Percentiles rank a stretch among this genome's conserved stretches.
Conservation (phyloP, 1,140 invertebrate species). For the Achroia grisella region DNA sequence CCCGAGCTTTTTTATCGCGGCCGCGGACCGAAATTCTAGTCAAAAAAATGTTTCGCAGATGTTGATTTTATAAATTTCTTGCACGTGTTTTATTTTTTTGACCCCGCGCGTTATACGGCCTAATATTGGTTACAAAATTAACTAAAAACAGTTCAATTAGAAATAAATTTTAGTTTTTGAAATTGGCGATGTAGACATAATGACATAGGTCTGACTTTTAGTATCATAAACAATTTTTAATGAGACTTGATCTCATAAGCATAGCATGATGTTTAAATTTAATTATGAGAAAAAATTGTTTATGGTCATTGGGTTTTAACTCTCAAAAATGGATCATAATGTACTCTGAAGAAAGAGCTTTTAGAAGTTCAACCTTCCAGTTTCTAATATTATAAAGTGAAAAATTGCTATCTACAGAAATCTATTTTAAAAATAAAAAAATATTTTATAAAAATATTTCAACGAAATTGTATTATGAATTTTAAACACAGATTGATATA, state of each 20-base stretch:
- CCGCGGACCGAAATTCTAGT: conserved; percentile 22
- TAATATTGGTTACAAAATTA: conserved; percentile 14
- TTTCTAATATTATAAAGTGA: too few relatives aligned
- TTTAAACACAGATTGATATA: too few relatives aligned
- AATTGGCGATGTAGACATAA: conserved; percentile 16
- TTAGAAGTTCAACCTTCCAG: too few relatives aligned
- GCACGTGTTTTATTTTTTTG: conserved; percentile 44
- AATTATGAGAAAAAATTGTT: too few relatives aligned
- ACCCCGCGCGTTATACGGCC: conserved; percentile 21
- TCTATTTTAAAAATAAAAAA: too few relatives aligned
- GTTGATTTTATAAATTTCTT: conserved; percentile 62
- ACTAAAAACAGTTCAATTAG: conserved; percentile 28
- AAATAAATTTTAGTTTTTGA: conserved; percentile 25
- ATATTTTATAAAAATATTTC: too few relatives aligned
- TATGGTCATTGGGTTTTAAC: too few relatives aligned
- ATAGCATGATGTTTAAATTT: too few relatives aligned
- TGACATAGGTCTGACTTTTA: neutral
- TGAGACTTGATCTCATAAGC: neutral
- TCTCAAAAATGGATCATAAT: too few relatives aligned
- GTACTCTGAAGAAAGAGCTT: too few relatives aligned
- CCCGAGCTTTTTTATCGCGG: conserved; percentile 49
- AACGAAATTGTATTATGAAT: too few relatives aligned
- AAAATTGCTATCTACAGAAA: too few relatives aligned
- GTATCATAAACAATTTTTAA: neutral
- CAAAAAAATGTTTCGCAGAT: conserved; percentile 48